These are phyloP conservation scores for Circaetus gallicus DNA, from an alignment of 2,113 vertebrate genomes.

Conservation along the genomic window DNA sequence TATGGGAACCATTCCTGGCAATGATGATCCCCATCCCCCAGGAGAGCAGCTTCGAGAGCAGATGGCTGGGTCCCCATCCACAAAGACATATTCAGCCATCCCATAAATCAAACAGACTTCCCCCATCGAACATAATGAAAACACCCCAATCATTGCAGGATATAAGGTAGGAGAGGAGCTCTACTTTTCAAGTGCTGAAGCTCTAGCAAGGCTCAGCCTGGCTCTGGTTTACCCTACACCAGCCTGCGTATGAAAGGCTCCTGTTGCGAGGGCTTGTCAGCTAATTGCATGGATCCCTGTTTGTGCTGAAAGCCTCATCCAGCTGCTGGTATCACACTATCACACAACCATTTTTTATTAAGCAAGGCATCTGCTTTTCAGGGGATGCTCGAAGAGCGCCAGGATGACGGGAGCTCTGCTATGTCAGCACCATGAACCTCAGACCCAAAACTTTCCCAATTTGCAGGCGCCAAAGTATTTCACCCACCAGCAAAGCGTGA, in stretches of 20 bases:
- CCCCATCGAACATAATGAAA: background rate
- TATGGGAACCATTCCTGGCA: background rate
- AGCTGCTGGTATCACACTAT: background rate
- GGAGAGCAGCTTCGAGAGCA: background rate
- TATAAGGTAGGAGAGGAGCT: background rate
- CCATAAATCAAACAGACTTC: background rate
- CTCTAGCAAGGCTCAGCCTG: background rate
- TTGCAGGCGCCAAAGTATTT: background rate
- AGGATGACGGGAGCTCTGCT: accelerated
- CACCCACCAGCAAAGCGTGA: background rate
- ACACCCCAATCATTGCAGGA: background rate
- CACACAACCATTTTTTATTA: background rate
- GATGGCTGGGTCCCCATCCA: background rate
- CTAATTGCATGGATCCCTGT: background rate
- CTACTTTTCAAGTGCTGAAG: background rate
- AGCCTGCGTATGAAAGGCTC: background rate
- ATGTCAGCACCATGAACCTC: background rate
- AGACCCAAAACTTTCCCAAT: background rate
- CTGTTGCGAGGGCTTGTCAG: background rate
- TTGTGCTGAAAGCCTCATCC: background rate
- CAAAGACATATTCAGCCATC: background rate
- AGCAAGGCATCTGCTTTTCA: background rate
- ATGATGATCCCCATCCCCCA: background rate
- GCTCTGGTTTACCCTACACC: background rate
- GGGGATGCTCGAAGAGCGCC: accelerated